Evolutionary conservation across 2,113 vertebrate species (phyloP).

Genomic region (Plecturocebus donacophilus): DNA sequence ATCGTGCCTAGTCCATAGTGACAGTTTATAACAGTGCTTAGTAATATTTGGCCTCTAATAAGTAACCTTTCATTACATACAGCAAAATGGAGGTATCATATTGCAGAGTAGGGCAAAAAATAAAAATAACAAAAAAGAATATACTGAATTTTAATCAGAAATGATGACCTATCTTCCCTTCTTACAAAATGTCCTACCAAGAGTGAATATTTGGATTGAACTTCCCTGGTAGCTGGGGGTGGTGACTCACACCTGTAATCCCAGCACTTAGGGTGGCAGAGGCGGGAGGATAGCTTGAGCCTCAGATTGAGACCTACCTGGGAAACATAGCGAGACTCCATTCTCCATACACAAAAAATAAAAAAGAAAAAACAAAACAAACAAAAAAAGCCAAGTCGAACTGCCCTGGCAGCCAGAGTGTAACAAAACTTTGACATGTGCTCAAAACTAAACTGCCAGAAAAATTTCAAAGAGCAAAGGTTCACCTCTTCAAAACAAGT

Average conservation of each 20-base stretch:
- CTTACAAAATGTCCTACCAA: neutral
- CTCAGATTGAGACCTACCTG: too few relatives aligned
- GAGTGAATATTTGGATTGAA: neutral
- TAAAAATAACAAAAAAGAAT: neutral
- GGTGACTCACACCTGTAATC: too few relatives aligned
- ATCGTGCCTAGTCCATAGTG: too few relatives aligned
- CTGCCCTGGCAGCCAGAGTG: neutral
- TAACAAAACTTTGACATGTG: neutral
- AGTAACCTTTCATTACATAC: neutral
- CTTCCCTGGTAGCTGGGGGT: too few relatives aligned
- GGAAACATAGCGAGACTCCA: too few relatives aligned
- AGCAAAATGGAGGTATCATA: neutral
- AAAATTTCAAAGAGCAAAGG: neutral
- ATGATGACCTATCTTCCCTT: neutral
- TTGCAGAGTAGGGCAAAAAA: neutral
- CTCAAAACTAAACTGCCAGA: neutral
- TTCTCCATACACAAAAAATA: too few relatives aligned
- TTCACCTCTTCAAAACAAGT: neutral
- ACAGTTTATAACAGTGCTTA: neutral
- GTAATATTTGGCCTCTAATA: neutral
- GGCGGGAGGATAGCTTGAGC: too few relatives aligned
- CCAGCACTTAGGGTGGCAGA: too few relatives aligned
- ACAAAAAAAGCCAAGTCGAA: neutral
- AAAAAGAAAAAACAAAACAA: too few relatives aligned
- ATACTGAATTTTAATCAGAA: neutral